Percentiles rank a stretch among this genome's conserved stretches.
These are phyloP conservation scores for Apus apus DNA, from an alignment of 2,113 vertebrate species.

Conservation along the genomic window DNA sequence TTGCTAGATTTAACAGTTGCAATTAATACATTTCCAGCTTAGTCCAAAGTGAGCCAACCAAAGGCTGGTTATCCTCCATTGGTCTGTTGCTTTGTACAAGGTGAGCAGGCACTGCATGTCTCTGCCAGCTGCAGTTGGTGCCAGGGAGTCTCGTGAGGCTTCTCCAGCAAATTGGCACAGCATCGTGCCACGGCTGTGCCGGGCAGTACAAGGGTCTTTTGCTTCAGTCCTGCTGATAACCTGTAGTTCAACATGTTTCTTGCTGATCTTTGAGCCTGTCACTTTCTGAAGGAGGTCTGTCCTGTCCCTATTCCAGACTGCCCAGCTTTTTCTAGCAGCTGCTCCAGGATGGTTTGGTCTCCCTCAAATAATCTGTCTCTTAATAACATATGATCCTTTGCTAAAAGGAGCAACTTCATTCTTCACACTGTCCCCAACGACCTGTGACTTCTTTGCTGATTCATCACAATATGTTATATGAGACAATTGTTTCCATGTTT, in stretches of 20 bases:
- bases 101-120: fast-evolving
- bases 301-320: not conserved
- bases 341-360: not conserved
- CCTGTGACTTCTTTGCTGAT: constrained; percentile 46
- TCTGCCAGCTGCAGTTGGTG: not conserved
- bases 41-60: not conserved
- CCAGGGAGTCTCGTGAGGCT: fast-evolving
- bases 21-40: not conserved
- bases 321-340: not conserved
- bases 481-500: constrained; percentile 52
- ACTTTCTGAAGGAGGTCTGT: not conserved
- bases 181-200: fast-evolving
- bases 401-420: constrained; percentile 11
- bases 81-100: not conserved
- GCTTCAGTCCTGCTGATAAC: not conserved
- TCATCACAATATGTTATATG: constrained; percentile 48
- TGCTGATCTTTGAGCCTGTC: not conserved
- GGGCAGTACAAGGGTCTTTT: not conserved
- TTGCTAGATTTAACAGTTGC: not conserved
- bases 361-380: not conserved
- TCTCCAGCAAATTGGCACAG: not conserved
- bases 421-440: not conserved
- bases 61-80: not conserved
- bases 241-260: fast-evolving
- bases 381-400: not conserved